phyloP scores from a whole-genome alignment of 2,113 vertebrate genomes.

The Dromiciops gliroides region DNA sequence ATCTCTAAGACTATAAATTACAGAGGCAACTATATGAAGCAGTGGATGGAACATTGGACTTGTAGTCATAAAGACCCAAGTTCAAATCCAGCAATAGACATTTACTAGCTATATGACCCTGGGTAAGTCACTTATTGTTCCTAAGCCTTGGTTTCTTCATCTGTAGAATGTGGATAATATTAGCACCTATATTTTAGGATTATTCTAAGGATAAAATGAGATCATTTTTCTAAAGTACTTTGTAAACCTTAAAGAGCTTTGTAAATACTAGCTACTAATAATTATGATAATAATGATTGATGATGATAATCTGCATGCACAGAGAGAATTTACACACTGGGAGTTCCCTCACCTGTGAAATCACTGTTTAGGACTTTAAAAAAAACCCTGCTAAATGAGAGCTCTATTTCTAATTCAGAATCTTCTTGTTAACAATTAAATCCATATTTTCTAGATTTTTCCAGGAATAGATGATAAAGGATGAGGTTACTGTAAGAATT shows the following conservation, averaged over 20 bases:
- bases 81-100: not conserved
- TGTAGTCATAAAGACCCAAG: not conserved
- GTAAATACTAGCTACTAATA: not conserved
- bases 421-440: not conserved
- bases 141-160: not conserved
- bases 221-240: not conserved
- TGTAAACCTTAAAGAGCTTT: not conserved
- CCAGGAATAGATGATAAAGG: slow-evolving; percentile 68
- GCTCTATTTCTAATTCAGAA: not conserved
- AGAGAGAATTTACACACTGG: not conserved
- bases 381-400: not conserved
- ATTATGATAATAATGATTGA: not conserved
- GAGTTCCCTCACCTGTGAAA: not conserved
- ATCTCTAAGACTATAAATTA: not conserved
- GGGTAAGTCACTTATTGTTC: not conserved
- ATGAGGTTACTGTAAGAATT: slow-evolving; percentile 78
- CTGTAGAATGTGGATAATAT: not conserved
- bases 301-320: not conserved
- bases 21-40: not conserved
- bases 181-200: not conserved
- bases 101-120: not conserved
- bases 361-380: not conserved
- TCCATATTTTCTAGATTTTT: not conserved
- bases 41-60: not conserved
- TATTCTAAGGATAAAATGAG: not conserved